Percentiles rank a stretch among this genome's conserved stretches.
Conservation (phyloP, 2,888 invertebrate genomes). For the Entomobrya multifasciata region DNA sequence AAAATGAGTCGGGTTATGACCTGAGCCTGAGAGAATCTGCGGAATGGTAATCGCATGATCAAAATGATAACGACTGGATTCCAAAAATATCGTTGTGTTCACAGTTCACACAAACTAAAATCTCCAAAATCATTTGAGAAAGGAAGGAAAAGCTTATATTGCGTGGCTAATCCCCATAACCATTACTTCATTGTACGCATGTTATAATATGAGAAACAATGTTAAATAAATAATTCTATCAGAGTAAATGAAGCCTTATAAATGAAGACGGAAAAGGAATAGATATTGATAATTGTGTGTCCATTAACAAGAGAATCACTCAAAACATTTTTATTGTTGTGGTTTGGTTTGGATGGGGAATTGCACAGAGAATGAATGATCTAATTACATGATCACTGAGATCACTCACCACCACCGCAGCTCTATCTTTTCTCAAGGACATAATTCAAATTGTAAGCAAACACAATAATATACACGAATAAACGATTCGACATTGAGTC, state of each 20-base stretch:
- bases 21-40: background rate
- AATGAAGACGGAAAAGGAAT: background rate
- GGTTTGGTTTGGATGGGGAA: background rate
- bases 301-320: background rate
- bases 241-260: background rate
- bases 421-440: constrained; percentile 26
- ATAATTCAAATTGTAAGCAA: constrained; percentile 37
- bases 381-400: background rate
- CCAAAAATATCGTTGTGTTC: background rate
- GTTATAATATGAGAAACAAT: background rate
- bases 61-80: background rate
- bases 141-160: constrained; percentile 23
- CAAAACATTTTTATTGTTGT: constrained; percentile 36
- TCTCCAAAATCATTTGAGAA: background rate
- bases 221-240: background rate
- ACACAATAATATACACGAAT: no score
- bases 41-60: constrained; percentile 12
- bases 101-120: background rate
- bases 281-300: background rate
- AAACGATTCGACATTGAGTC: constrained; percentile 48
- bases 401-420: constrained; percentile 15
- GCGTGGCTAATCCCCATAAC: constrained; percentile 34
- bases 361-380: background rate
- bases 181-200: background rate
- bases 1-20: constrained; percentile 18